Conservation (phyloP, 2,797 vertebrate genomes). For the Calcarius lapponicus region DNA sequence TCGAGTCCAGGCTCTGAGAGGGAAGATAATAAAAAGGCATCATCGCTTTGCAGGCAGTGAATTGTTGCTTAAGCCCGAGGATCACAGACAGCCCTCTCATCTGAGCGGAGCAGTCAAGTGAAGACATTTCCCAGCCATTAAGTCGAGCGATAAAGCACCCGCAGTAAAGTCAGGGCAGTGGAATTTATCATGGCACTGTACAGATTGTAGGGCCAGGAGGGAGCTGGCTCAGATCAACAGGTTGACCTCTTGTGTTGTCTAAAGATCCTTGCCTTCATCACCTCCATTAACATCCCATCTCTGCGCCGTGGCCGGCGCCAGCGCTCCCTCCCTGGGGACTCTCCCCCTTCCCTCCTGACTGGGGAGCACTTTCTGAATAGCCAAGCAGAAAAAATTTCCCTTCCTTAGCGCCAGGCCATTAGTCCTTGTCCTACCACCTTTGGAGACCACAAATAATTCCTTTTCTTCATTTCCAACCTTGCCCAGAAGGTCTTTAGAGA, state of each 20-base stretch:
- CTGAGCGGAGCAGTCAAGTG: conserved; percentile 15
- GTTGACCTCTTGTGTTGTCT: conserved; percentile 17
- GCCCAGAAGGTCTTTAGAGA: conserved; percentile 45
- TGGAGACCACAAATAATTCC: conserved; percentile 50
- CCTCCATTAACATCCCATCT: not conserved
- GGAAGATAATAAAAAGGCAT: conserved; percentile 23
- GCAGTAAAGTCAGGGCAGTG: conserved; percentile 33
- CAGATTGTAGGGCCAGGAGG: conserved; percentile 3
- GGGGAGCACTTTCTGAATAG: not conserved
- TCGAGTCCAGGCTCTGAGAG: not conserved
- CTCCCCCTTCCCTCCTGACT: not conserved
- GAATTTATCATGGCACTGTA: conserved; percentile 27
- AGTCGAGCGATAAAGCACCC: conserved; percentile 9
- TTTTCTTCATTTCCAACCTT: conserved; percentile 41
- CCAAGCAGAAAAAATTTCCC: not conserved
- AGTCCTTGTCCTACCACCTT: conserved; percentile 6
- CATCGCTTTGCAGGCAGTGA: not conserved
- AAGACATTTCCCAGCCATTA: conserved; percentile 50
- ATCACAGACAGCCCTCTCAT: conserved; percentile 10
- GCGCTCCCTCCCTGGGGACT: not conserved
- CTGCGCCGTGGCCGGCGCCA: not conserved
- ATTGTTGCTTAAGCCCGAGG: not conserved
- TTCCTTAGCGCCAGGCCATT: not conserved
- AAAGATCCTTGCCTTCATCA: conserved; percentile 10
- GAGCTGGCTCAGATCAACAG: not conserved